Conservation (phyloP, 2,888 invertebrate species). For the Acronicta leporina region DNA sequence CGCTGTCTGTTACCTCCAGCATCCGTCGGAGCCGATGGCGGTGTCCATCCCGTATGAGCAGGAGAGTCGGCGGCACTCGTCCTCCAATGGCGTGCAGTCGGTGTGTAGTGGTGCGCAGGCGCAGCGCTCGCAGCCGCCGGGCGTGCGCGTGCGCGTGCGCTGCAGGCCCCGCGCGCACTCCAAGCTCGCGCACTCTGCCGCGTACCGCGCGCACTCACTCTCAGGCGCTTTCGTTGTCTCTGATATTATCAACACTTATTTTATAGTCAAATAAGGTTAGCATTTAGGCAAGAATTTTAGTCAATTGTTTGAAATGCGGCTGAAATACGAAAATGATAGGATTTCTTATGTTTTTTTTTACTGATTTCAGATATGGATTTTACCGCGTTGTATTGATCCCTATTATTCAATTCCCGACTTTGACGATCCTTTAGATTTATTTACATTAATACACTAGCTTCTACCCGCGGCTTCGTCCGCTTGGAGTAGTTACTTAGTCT, state of each 20-base stretch:
- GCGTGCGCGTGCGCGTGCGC: constrained; percentile 74
- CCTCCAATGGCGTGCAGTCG: constrained; percentile 88
- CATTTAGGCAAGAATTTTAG: too few species aligned
- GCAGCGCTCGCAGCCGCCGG: constrained; percentile 91
- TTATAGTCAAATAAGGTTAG: too few species aligned
- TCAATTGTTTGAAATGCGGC: too few species aligned
- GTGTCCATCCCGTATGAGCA: constrained; percentile 92
- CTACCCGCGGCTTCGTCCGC: too few species aligned
- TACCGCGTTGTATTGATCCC: too few species aligned
- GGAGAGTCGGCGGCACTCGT: constrained; percentile 90
- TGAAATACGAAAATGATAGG: too few species aligned
- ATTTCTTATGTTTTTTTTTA: too few species aligned
- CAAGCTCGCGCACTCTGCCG: constrained; percentile 90
- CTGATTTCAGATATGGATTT: too few species aligned
- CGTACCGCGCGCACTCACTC: constrained; percentile 62
- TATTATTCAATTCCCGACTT: too few species aligned
- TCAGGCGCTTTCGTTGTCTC: constrained; percentile 58
- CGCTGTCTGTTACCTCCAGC: constrained; percentile 74
- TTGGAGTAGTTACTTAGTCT: too few species aligned
- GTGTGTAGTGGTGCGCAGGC: constrained; percentile 68
- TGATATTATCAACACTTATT: neutral
- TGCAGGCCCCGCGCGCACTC: constrained; percentile 93
- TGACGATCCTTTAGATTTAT: too few species aligned
- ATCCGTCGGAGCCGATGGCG: constrained; percentile 64
- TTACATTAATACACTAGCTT: too few species aligned